phyloP scores from a whole-genome alignment of 2,797 vertebrate genomes.

The Staurois parvus region DNA sequence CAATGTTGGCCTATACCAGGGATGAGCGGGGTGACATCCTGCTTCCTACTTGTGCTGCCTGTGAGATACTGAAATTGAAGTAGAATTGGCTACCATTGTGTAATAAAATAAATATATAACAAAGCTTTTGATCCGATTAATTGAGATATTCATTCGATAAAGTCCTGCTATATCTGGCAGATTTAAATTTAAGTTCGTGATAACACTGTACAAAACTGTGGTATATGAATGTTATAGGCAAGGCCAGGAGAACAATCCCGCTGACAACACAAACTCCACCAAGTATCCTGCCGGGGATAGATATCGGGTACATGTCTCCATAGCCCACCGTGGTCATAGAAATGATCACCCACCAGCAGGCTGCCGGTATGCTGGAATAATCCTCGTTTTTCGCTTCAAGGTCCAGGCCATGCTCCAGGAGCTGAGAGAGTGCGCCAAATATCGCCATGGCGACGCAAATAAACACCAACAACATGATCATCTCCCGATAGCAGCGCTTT shows the following conservation, averaged over 20 bases:
- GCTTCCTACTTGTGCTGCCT: neutral
- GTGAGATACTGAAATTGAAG: neutral
- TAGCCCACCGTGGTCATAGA: conserved; percentile 99
- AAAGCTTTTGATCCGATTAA: conserved; percentile 71
- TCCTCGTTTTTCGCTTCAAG: conserved; percentile 89
- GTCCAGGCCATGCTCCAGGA: conserved; percentile 95
- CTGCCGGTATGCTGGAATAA: conserved; percentile 96
- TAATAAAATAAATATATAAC: conserved; percentile 40
- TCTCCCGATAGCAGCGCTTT: conserved; percentile 94
- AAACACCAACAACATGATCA: conserved; percentile 98
- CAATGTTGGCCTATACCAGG: neutral
- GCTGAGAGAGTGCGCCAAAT: conserved; percentile 96
- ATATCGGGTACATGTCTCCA: conserved; percentile 97
- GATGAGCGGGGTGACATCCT: neutral
- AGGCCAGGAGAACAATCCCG: conserved; percentile 94
- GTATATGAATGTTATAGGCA: conserved; percentile 99
- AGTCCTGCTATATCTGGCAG: conserved; percentile 88
- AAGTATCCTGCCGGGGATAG: conserved; percentile 92
- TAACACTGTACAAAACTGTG: conserved; percentile 99
- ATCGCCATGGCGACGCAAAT: conserved; percentile 99
- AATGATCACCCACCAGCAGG: conserved; percentile 99
- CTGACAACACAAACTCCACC: conserved; percentile 98
- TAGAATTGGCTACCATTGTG: conserved; percentile 21
- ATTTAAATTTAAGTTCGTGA: conserved; percentile 94
- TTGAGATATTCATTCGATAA: conserved; percentile 87